Base-by-base conservation (phyloP, 2,888 invertebrate genomes). In the Agelastica alni region DNA sequence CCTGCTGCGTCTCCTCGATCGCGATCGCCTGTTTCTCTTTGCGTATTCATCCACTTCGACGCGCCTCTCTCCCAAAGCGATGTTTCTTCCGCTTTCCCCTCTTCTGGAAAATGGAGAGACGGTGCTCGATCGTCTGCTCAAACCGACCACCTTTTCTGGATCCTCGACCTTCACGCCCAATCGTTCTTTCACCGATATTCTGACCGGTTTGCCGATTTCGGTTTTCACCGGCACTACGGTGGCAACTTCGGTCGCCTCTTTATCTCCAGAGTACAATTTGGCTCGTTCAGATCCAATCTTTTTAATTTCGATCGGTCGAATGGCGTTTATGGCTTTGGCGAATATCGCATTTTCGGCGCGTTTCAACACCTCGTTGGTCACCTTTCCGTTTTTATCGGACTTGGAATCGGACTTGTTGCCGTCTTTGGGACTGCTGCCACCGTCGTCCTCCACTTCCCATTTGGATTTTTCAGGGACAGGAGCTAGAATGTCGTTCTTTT, bases 261-360 rank as follows among this genome's bases (percentile, higher is more conserved):
- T 59, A 52, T 77, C 84, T 57, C 82, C 82, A 3, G 82, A 79
- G 70, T 87, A 87, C 18, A 87, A 72, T 70, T 87, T 86, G 9
- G 83, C 80, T n/a, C 87, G 81, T 63, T 87, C 88, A 53, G 81
- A 81, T 60, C 85, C 85, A 44, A 86, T 86, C 73, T 87, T 88
- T 70, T 87, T 88, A 43, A 87, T 87, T 78, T 89, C 89, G 28
- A 68, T 73, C 0, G 89, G 88, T 53, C 88, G 81, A 37, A 90
- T 85, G 0, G 91, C 89, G 69, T 88, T 91, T 34, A 91, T 89
- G 0, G 91, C 91, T 75, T 94, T 92, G 32, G 93, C 90, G 73
- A 94, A 91, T 65, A 95, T 89, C 0, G 91, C 93, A 73, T 94
- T 93, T 78, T 95, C 94, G 1, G 95, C 94, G 62, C 93, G 82